phyloP scores from a whole-genome alignment of 2,797 vertebrate genomes.

The Gymnothorax javanicus region DNA sequence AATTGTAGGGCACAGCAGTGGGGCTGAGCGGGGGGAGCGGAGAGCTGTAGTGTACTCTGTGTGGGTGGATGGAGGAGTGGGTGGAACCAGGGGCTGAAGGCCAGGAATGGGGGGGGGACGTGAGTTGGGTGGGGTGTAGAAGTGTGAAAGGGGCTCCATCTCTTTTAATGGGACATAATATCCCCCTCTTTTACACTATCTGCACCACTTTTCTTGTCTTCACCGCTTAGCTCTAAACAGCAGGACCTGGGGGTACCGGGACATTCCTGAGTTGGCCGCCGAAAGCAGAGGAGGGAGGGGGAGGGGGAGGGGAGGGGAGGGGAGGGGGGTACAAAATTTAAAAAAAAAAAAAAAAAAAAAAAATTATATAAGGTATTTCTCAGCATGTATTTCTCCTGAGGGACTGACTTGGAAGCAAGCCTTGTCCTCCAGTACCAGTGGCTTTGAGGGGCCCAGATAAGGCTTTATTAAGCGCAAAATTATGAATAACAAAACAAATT shows the following conservation, averaged over 20 bases:
- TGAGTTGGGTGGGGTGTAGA: neutral
- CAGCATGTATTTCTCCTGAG: neutral
- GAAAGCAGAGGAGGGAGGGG: neutral
- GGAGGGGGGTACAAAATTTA: neutral
- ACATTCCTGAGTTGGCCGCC: neutral
- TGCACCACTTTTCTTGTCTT: neutral
- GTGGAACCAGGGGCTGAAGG: neutral
- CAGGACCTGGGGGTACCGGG: neutral
- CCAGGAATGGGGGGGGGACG: neutral
- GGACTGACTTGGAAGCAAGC: neutral
- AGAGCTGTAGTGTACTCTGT: too few relatives aligned
- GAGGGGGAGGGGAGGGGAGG: neutral
- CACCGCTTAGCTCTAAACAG: neutral
- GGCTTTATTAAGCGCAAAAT: neutral
- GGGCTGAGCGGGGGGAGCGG: too few relatives aligned
- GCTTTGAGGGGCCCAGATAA: neutral
- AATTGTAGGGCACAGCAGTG: too few relatives aligned
- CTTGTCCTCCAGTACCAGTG: neutral
- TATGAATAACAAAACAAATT: neutral
- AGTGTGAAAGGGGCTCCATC: neutral
- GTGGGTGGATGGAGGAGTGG: neutral
- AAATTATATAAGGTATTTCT: slow-evolving; percentile 6
- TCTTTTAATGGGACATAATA: neutral
- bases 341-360: neutral
- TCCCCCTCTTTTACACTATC: neutral